Conservation (phyloP, 2,113 vertebrate genomes). For the Petroica traversi region DNA sequence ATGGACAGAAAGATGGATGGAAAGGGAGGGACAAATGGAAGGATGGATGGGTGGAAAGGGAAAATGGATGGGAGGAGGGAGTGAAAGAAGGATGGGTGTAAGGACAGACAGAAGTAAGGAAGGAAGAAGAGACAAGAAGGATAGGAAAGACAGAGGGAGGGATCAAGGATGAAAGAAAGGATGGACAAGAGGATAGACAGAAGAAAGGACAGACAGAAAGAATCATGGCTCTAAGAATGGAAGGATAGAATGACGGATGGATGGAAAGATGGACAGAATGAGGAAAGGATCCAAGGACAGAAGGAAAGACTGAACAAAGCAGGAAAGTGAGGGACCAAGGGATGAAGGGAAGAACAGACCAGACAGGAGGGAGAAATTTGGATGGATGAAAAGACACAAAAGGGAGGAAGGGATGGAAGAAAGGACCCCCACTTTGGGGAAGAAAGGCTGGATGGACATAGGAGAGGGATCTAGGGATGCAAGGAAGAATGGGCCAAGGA, state of each 20-base stretch:
- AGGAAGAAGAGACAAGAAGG: background rate
- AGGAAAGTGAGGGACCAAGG: background rate
- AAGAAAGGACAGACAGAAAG: background rate
- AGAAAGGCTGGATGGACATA: background rate
- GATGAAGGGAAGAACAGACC: background rate
- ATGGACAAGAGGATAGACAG: background rate
- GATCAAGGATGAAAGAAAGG: background rate
- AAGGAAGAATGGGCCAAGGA: background rate
- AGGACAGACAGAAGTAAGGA: background rate
- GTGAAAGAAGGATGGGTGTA: background rate
- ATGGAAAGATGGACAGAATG: background rate
- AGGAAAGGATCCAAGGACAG: background rate
- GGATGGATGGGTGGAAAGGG: background rate
- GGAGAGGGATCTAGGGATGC: background rate
- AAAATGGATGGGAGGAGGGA: background rate
- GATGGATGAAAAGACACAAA: background rate
- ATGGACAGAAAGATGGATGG: background rate
- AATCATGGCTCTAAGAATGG: fast-evolving
- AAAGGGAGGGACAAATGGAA: background rate
- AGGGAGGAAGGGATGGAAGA: background rate
- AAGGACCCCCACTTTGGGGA: too few species aligned
- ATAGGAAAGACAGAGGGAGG: background rate
- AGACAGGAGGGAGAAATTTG: background rate
- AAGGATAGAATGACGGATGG: background rate
- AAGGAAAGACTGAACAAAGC: background rate